Conservation (phyloP, 1,140 invertebrate species). For the Drosophila ananassae region DNA sequence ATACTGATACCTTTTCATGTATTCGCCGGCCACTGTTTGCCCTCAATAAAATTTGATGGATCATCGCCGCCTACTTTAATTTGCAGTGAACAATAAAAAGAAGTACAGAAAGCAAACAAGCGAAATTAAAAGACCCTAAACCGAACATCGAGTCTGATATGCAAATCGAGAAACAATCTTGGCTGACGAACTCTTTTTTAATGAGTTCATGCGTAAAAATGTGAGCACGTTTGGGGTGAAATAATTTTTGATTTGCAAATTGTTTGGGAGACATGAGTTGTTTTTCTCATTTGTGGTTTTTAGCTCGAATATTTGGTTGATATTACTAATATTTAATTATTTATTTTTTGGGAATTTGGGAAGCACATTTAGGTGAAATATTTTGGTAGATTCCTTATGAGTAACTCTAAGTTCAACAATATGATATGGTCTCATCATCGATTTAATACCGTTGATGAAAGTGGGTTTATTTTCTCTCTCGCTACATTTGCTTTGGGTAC, state of each 20-base stretch:
- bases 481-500: not conserved
- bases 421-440: too few species aligned
- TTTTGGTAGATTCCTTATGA: conserved; percentile 4
- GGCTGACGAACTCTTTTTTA: conserved; percentile 40
- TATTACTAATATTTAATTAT: not conserved
- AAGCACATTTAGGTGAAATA: conserved; percentile 5
- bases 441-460: not conserved
- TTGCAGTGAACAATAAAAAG: conserved; percentile 22
- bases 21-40: conserved; percentile 44
- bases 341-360: conserved; percentile 16
- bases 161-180: conserved; percentile 38
- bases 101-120: conserved; percentile 12
- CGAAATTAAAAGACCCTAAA: conserved; percentile 33
- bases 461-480: not conserved
- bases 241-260: conserved; percentile 43
- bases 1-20: conserved; percentile 16
- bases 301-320: not conserved
- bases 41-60: conserved; percentile 68
- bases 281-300: conserved; percentile 13
- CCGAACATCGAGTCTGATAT: conserved; percentile 39
- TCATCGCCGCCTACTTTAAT: conserved; percentile 44
- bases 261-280: conserved; percentile 9
- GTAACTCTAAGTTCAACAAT: not conserved
- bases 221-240: conserved; percentile 24
- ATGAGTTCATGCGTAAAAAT: conserved; percentile 50